Evolutionary conservation across 1,140 invertebrate genomes (phyloP).

Genomic region (Drosophila kikkawai): DNA sequence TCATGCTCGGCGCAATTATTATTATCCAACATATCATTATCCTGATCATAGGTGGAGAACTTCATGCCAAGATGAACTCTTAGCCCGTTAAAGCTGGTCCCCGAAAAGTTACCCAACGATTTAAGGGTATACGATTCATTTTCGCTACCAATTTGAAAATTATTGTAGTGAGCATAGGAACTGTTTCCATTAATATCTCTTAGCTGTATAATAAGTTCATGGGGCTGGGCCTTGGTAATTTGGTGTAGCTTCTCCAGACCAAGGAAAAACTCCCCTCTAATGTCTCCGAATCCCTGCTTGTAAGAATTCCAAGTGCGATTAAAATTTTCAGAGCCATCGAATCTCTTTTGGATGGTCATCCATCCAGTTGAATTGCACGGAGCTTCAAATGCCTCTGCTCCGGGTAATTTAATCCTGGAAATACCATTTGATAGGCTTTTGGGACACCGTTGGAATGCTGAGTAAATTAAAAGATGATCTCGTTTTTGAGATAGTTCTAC

Average conservation of each 20-base stretch:
- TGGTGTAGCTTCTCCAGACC: background rate
- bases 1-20: background rate
- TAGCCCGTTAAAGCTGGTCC: background rate
- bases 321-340: background rate
- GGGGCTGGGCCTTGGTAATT: background rate
- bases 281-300: background rate
- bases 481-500: background rate
- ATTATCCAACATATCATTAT: background rate
- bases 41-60: background rate
- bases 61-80: background rate
- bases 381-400: background rate
- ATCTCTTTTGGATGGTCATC: background rate
- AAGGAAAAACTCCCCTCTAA: background rate
- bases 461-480: background rate
- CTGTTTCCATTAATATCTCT: background rate
- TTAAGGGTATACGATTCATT: background rate
- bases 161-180: background rate
- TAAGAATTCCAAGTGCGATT: background rate
- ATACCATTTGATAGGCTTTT: background rate
- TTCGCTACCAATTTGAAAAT: conserved; percentile 1
- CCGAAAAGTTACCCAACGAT: background rate
- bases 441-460: background rate
- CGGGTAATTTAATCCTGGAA: background rate
- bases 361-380: background rate
- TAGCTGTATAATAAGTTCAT: background rate